Evolutionary conservation across 2,113 vertebrate species (phyloP).

Genomic region (Callithrix jacchus): DNA sequence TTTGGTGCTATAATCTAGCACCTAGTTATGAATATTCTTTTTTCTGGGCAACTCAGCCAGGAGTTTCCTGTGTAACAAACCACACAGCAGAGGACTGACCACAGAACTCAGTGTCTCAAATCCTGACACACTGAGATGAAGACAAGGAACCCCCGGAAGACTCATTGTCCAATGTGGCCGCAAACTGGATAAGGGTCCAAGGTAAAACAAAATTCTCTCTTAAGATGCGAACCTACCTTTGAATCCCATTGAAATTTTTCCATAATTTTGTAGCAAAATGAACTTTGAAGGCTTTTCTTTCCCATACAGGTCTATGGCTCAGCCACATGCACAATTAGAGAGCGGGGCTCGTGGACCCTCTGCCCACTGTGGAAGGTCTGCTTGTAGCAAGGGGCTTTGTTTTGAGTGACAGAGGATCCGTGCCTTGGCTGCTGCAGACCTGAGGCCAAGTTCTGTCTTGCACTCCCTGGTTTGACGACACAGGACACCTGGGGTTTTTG

Average conservation of each 20-base stretch:
- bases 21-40: conserved; percentile 29
- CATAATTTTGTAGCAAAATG: too few relatives aligned
- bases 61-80: background rate
- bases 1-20: background rate
- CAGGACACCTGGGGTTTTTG: background rate
- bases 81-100: background rate
- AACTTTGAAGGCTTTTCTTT: too few relatives aligned
- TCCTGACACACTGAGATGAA: background rate
- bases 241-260: background rate
- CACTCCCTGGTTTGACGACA: background rate
- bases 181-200: background rate
- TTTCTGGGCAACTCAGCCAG: background rate
- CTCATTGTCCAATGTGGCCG: background rate
- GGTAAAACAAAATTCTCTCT: background rate
- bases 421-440: background rate
- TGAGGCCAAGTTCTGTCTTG: background rate
- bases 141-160: background rate
- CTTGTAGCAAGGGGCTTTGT: background rate
- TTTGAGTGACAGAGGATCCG: background rate
- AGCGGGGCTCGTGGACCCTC: background rate
- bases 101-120: background rate
- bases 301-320: too few relatives aligned
- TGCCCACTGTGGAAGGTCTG: background rate
- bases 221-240: background rate
- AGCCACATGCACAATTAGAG: too few relatives aligned